A percentile compares a stretch with the other conserved stretches of the same genome.
These are phyloP conservation scores for Tyrophagus putrescentiae DNA, from an alignment of 1,140 invertebrate genomes.

Conservation along the genomic window DNA sequence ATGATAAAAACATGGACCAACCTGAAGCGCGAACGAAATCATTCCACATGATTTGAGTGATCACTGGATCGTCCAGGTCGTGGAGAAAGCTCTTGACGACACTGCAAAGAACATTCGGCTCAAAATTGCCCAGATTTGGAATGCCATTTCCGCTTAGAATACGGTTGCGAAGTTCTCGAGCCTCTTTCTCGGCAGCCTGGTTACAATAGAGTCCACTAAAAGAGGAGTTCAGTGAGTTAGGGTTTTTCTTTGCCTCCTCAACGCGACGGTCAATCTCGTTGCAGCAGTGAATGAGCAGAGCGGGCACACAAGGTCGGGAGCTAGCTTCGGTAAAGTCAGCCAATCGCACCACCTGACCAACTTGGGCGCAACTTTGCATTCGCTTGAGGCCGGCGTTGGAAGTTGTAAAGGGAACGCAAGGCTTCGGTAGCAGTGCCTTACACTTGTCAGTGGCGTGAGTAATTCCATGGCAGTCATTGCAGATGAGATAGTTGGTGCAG, in stretches of 20 bases:
- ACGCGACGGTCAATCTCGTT: constrained; percentile 75
- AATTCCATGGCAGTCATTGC: constrained; percentile 55
- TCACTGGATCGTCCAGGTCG: constrained; percentile 62
- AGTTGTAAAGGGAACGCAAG: constrained; percentile 49
- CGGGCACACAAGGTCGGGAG: constrained; percentile 75
- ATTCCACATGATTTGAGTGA: constrained; percentile 55
- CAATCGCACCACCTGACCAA: constrained; percentile 36
- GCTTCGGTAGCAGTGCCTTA: constrained; percentile 57
- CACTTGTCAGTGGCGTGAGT: constrained; percentile 67
- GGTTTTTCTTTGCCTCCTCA: not conserved
- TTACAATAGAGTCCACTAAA: constrained; percentile 34
- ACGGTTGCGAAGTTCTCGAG: constrained; percentile 67
- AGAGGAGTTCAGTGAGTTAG: not conserved
- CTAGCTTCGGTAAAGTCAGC: constrained; percentile 53
- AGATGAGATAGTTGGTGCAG: constrained; percentile 56
- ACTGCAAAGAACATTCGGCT: constrained; percentile 60
- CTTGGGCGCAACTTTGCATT: not conserved
- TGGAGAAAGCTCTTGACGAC: constrained; percentile 73
- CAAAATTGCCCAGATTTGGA: constrained; percentile 49
- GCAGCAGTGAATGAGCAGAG: constrained; percentile 78
- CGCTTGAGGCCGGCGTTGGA: not conserved
- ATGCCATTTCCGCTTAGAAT: constrained; percentile 55
- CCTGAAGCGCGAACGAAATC: constrained; percentile 57
- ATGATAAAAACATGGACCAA: constrained; percentile 26
- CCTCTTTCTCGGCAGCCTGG: constrained; percentile 59